Percentiles rank a stretch among this genome's conserved stretches.
Evolutionary conservation across 2,888 invertebrate species (phyloP).

Genomic region (Pelosia muscerda): DNA sequence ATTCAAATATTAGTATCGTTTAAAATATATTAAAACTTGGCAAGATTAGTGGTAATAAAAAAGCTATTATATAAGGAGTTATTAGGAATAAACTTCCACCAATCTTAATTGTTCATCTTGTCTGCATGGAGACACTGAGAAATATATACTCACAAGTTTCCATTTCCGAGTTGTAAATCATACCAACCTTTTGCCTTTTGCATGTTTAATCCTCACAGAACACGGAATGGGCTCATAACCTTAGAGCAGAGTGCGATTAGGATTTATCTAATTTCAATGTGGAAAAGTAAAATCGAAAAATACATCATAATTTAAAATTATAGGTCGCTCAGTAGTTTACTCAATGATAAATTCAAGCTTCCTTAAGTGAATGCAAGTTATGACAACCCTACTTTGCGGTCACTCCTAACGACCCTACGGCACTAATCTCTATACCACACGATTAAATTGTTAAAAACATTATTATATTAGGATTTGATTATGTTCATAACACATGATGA

Average conservation of each 20-base stretch:
- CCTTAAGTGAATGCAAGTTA: not conserved
- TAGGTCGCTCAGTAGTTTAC: not conserved
- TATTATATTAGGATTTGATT: not conserved
- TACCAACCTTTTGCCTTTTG: no score
- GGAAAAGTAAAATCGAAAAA: no score
- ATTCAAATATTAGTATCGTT: not conserved
- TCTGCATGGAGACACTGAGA: not conserved
- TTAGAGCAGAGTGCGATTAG: no score
- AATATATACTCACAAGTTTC: no score
- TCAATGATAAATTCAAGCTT: no score
- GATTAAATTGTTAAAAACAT: conserved; percentile 1
- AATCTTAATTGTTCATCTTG: not conserved
- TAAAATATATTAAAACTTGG: not conserved
- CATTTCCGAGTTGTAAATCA: no score
- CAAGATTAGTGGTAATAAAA: not conserved
- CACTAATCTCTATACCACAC: not conserved
- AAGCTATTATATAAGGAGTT: not conserved
- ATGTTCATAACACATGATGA: not conserved
- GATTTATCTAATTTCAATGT: no score
- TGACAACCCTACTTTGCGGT: not conserved
- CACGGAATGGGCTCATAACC: no score
- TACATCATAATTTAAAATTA: not conserved
- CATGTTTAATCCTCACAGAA: no score
- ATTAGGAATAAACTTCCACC: not conserved
- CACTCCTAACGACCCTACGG: not conserved